Base-by-base conservation (phyloP, 2,113 vertebrate genomes). In the Lamprologus ornatipinnis region DNA sequence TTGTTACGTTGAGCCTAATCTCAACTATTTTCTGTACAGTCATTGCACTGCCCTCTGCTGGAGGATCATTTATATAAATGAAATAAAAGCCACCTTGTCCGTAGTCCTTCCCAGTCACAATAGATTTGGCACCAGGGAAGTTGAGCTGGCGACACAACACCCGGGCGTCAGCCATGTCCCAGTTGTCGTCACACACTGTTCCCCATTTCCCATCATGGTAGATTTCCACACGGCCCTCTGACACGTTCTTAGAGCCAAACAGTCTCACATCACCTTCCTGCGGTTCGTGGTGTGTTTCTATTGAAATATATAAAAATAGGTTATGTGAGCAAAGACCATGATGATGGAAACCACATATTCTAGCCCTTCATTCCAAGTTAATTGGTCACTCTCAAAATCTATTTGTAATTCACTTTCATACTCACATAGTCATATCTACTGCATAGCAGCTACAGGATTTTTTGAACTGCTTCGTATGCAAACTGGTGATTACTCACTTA, bases 81-180 rank as follows among this genome's bases (percentile, higher is more conserved):
- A 91, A 90, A 26, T 37, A 75, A 23, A 57, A 6, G 19, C 19
- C 37, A 97, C 97, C 97, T 96, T 92, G 83, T 80, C 93, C 91
- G 0, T 96, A 97, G 11, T 79, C 17, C 2, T 92, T 96, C 55
- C 94, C 86, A 2, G 35, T 6, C 12, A 89, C 70, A 2, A 94
- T 95, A n/a, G 94, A 81, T 4, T 89, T 92, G 15, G 96, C 97
- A 0, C 95, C 94, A 5, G 54, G 63, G 45, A 96, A 97, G 2
- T 93, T 91, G 68, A 97, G 95, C 85, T 97, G 96, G 2, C 94
- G 95, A 91, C 97, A 98, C 83, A 97, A 96, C 19, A 97, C 96
- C 2, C 78, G 82, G 3, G 97, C 97, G 5, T 97, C 96, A 0
- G 37, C 33, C 40, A 97, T 68, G 68, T 95, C 95, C 97, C 97